Percentiles rank a stretch among this genome's conserved stretches.
Conservation (phyloP, 2,113 vertebrate species). For the Hippopotamus amphibius region DNA sequence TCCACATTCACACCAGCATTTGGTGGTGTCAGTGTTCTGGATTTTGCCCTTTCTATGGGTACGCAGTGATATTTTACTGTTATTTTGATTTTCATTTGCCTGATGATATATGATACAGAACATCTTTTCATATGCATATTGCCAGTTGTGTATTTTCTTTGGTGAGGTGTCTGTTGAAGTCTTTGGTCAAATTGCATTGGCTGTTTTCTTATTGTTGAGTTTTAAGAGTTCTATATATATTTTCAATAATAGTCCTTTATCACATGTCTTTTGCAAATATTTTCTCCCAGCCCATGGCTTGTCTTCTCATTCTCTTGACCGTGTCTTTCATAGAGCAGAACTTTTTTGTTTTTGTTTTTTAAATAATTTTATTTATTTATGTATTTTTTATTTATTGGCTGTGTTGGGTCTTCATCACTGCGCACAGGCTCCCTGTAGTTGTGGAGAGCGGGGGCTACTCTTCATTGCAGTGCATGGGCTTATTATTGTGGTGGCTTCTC, state of each 20-base stretch:
- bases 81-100: neutral
- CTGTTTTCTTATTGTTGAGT: neutral
- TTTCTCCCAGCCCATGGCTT: neutral
- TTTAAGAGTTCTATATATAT: neutral
- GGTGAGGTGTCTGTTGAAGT: neutral
- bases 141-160: neutral
- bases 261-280: neutral
- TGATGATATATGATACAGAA: neutral
- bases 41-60: neutral
- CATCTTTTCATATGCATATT: neutral
- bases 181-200: neutral
- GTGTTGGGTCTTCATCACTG: too few species aligned
- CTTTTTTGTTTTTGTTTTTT: neutral
- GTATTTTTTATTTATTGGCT: too few species aligned
- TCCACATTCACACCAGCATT: neutral
- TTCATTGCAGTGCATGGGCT: rapidly evolving
- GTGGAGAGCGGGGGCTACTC: too few species aligned
- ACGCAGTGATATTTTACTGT: neutral
- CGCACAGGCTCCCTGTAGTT: too few species aligned
- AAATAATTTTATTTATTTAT: too few species aligned
- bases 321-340: neutral
- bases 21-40: neutral
- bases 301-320: neutral
- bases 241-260: neutral
- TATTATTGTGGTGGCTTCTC: too few species aligned